Evolutionary conservation across 2,113 vertebrate genomes (phyloP).

Genomic region (Elachura formosa): DNA sequence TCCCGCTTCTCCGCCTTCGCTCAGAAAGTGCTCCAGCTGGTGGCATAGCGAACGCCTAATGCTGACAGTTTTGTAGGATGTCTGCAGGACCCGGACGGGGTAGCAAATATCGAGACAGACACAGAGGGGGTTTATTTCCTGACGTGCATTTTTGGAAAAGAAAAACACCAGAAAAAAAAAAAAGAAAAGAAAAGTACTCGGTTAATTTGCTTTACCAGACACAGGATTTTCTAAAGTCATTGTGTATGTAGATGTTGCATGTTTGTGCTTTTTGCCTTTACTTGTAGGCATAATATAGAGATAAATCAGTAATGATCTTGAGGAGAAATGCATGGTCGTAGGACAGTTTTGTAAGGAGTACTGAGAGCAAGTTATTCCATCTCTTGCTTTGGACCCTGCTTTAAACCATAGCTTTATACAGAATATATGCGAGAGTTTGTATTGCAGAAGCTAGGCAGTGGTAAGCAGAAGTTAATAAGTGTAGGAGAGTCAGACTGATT

Average conservation of each 20-base stretch:
- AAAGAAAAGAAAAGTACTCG: accelerated
- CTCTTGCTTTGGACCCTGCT: not conserved
- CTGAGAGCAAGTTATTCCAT: not conserved
- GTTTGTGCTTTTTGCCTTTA: not conserved
- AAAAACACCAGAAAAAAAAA: too few relatives aligned
- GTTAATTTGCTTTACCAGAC: accelerated
- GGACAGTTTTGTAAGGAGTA: not conserved
- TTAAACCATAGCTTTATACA: not conserved
- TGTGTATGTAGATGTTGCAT: accelerated
- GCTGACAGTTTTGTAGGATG: accelerated
- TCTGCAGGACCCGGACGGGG: accelerated
- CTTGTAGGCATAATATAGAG: not conserved
- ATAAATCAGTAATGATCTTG: not conserved
- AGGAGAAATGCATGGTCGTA: too few relatives aligned
- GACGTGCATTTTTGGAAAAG: not conserved
- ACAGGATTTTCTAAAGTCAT: not conserved
- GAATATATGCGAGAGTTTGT: accelerated
- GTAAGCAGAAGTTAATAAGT: not conserved
- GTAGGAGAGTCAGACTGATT: not conserved
- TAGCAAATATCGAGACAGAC: accelerated
- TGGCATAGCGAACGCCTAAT: too few relatives aligned
- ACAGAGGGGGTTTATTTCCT: not conserved
- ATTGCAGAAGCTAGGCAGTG: not conserved
- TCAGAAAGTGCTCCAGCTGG: too few relatives aligned
- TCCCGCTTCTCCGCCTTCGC: accelerated